Evolutionary conservation across 2,888 invertebrate species (phyloP), one percentile per base, ranked within the genome.

Genomic region (Aphrophora alni): DNA sequence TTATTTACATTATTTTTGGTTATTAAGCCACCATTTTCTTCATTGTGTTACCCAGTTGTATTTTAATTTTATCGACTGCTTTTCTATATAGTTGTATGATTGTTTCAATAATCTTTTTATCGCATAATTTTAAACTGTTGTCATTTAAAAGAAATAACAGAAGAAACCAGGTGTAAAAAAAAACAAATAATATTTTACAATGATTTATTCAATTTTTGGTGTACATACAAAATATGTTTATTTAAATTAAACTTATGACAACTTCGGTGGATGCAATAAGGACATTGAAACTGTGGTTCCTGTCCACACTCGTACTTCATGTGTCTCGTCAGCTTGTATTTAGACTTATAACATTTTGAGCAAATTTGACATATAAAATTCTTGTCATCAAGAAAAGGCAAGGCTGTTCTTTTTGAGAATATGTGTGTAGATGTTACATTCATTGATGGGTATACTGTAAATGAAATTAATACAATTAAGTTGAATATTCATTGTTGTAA

Each of bases 261-360:
- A 68, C 75, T 78, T 0, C 72, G 28, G 77, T 86, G 88, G 26
- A 85, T 84, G 82, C 90, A 90, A 71, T 87, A 81, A 3, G 85
- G 85, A 82, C 90, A 90, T 10, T 84, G 83, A 84, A 88, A 89
- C 81, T 87, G 87, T 75, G 89, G 89, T 28, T 81, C 82, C 28
- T 74, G 82, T 26, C 88, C 88, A 82, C 89, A 89, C 78, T 87
- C 87, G 33, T 85, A 86, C 59, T 85, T 80, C 12, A 81, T 70
- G 75, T 85, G 85, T 25, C 83, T 81, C 26, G 78, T 78, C 71
- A 85, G 80, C n/a, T 84, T 83, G 26, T 81, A 51, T 27, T 78
- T 76, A 25, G 82, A 77, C 69, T 84, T 85, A 84, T 88, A 88
- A 5, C 81, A 73, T 79, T 86, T 87, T n/a, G 24, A 33, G 38